phyloP scores from a whole-genome alignment of 2,888 invertebrate species.

The Acanthosepion esculentum region DNA sequence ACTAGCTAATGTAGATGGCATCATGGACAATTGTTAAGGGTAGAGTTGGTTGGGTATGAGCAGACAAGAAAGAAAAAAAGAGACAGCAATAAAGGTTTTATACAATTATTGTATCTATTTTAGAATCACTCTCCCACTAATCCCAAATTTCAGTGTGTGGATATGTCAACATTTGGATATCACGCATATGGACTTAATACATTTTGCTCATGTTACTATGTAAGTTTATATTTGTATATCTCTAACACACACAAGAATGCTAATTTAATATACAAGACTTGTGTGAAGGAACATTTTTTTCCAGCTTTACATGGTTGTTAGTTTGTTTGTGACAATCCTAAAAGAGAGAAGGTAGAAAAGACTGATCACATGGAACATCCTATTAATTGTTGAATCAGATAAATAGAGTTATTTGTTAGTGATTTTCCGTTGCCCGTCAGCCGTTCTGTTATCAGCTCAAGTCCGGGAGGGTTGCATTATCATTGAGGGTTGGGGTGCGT shows the following conservation, averaged over 20 bases:
- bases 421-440: neutral
- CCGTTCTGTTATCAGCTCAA: neutral
- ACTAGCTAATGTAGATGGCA: neutral
- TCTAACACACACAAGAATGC: neutral
- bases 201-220: neutral
- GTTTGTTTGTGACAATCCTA: neutral
- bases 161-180: neutral
- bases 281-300: neutral
- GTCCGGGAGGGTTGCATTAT: constrained; percentile 5
- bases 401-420: constrained; percentile 34
- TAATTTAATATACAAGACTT: neutral
- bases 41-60: neutral
- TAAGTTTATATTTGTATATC: neutral
- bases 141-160: neutral
- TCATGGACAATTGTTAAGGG: neutral
- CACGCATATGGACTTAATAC: neutral
- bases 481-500: neutral
- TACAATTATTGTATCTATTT: neutral
- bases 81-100: neutral
- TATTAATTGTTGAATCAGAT: constrained; percentile 46
- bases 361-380: constrained; percentile 12
- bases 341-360: neutral
- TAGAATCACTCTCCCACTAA: neutral
- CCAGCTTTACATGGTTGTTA: neutral
- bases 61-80: neutral